phyloP scores from a whole-genome alignment of 23 tunicate species.

The Corella eumyota region DNA sequence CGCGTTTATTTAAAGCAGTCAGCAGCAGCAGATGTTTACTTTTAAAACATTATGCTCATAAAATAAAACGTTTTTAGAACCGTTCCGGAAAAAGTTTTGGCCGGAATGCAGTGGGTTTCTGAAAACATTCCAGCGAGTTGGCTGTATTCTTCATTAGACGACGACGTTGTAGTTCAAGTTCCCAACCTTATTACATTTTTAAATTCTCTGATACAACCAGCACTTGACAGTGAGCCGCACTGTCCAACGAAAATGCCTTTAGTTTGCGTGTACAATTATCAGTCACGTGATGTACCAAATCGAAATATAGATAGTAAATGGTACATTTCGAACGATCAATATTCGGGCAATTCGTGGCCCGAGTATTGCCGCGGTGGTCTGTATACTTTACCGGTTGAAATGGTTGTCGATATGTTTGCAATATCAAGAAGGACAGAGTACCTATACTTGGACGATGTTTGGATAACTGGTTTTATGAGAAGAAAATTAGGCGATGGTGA shows the following conservation, averaged over 20 bases:
- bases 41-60: background rate
- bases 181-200: conserved; percentile 1
- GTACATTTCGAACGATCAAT: conserved; percentile 31
- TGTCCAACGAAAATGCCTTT: conserved; percentile 35
- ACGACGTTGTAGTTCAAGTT: conserved; percentile 17
- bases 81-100: conserved; percentile 15
- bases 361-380: conserved; percentile 53
- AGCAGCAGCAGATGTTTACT: no score
- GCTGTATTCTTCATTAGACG: conserved; percentile 33
- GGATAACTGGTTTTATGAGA: conserved; percentile 71
- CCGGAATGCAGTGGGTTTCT: conserved; percentile 50
- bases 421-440: conserved; percentile 17
- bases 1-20: no score
- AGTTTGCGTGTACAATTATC: conserved; percentile 41
- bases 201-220: no score
- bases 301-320: conserved; percentile 22
- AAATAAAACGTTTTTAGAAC: conserved; percentile 1
- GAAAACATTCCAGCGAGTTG: conserved; percentile 10
- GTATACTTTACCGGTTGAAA: conserved; percentile 19
- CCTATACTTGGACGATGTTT: conserved; percentile 52
- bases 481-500: conserved; percentile 17
- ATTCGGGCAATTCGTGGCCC: conserved; percentile 39
- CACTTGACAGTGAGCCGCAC: no score
- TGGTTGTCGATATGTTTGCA: conserved; percentile 10
- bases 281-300: conserved; percentile 24